Evolutionary conservation across 1,140 invertebrate genomes (phyloP).

Genomic region (Yoshiicerus persimilis): DNA sequence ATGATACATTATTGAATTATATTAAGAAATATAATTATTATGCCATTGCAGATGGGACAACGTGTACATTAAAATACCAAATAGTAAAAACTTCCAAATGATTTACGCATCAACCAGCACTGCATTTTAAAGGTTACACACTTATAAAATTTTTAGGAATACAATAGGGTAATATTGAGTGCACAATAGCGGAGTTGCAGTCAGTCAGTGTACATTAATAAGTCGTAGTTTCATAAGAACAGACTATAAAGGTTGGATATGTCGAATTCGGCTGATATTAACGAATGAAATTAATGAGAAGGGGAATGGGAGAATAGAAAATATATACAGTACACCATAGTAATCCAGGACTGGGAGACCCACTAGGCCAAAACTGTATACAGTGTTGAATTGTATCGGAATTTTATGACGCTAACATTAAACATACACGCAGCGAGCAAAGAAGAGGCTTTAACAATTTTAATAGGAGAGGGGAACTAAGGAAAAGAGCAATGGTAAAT

Average conservation of each 20-base stretch:
- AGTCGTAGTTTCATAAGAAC: too few relatives aligned
- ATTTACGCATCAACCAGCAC: too few relatives aligned
- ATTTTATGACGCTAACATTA: background rate
- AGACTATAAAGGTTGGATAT: too few relatives aligned
- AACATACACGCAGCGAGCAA: background rate
- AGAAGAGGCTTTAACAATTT: background rate
- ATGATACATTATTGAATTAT: too few relatives aligned
- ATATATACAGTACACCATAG: background rate
- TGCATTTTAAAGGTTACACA: too few relatives aligned
- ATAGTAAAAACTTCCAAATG: too few relatives aligned
- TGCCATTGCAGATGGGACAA: too few relatives aligned
- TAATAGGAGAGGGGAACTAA: background rate
- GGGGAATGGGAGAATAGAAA: background rate
- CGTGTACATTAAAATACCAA: too few relatives aligned
- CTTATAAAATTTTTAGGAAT: too few relatives aligned
- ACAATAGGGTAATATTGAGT: background rate
- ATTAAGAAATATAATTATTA: too few relatives aligned
- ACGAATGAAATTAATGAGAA: conserved; percentile 4
- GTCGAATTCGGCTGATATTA: background rate
- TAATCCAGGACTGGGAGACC: background rate
- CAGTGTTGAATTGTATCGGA: conserved; percentile 14
- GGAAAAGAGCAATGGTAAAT: background rate
- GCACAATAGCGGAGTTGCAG: background rate
- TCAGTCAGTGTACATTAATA: background rate
- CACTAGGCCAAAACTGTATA: background rate